Evolutionary conservation across 2,797 vertebrate genomes (phyloP), one percentile per base, ranked within the genome.

Genomic region (Etheostoma perlongum): DNA sequence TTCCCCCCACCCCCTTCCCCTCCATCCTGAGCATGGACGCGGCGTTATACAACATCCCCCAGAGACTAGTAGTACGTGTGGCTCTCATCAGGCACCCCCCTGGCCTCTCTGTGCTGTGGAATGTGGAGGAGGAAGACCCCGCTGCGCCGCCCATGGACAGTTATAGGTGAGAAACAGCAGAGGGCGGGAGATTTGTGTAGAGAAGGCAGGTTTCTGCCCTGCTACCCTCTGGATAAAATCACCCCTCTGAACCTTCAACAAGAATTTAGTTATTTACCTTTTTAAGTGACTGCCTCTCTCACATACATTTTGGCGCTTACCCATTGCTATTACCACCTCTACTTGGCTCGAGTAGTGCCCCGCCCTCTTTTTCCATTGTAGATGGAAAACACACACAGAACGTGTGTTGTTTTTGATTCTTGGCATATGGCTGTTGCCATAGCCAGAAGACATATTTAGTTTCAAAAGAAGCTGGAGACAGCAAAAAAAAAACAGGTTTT

Each of bases 21-120:
- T 46, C 87, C 6, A 2, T 18, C 23, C 67, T 94, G 67, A 78
- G 25, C 1, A 36, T 51, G 5, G 53, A 82, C 23, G 93, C 92
- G 0, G 84, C 88, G 14, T 76, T 72, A 1, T 91, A 87, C 81
- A 93, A 55, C 80, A 57, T 91, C 60, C 95, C 95, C 33, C 89
- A 85, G 66, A 91, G 65, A 36, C 81, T 80, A 0, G 30, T 57
- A 0, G 71, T 95, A 1, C 85, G 84, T 8, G 52, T 95, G 60
- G 94, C 89, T 4, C 81, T 90, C 60, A 93, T 95, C 83, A 82
- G 57, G 55, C 82, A 84, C 1, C 92, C 94, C 9, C 70, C 74
- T 0, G 68, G 88, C 14, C 82, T 95, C 5, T 92, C 91, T 3
- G 67, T 95, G 33, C 83, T 89, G 2, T 95, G 95, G 95, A 89